Conservation (phyloP, 1,140 invertebrate genomes). For the Pissodes strobi region DNA sequence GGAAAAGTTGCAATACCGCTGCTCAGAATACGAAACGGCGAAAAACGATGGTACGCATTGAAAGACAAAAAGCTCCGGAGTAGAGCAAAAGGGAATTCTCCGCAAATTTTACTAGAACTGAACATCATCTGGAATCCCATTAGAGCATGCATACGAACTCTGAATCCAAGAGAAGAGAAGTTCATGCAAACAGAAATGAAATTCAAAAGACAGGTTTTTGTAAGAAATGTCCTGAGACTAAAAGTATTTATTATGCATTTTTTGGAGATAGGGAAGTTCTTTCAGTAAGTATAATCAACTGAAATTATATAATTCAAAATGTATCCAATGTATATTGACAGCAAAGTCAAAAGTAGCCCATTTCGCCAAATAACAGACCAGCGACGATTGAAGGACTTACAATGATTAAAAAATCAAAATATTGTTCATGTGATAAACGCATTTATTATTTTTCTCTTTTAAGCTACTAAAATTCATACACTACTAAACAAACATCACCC, state of each 20-base stretch:
- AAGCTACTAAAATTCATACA: too few species aligned
- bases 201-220: conserved; percentile 93
- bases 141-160: conserved; percentile 84
- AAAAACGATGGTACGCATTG: conserved; percentile 93
- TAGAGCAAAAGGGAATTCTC: conserved; percentile 86
- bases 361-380: too few species aligned
- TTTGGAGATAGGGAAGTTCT: conserved; percentile 86
- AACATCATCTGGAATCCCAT: conserved; percentile 90
- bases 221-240: conserved; percentile 91
- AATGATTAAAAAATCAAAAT: too few species aligned
- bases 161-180: conserved; percentile 96
- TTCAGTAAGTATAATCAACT: conserved; percentile 75
- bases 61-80: conserved; percentile 94
- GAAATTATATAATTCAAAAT: too few species aligned
- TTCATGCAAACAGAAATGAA: conserved; percentile 93
- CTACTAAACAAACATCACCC: too few species aligned
- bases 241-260: conserved; percentile 88
- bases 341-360: too few species aligned
- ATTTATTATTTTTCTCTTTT: too few species aligned
- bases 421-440: too few species aligned
- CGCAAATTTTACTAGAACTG: conserved; percentile 92
- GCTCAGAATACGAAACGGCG: conserved; percentile 83
- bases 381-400: too few species aligned
- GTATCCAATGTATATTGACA: too few species aligned
- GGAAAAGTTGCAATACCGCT: conserved; percentile 83